A percentile compares a stretch with the other conserved stretches of the same genome.
Evolutionary conservation across 2,797 vertebrate genomes (phyloP).

Genomic region (Xenopus petersii): DNA sequence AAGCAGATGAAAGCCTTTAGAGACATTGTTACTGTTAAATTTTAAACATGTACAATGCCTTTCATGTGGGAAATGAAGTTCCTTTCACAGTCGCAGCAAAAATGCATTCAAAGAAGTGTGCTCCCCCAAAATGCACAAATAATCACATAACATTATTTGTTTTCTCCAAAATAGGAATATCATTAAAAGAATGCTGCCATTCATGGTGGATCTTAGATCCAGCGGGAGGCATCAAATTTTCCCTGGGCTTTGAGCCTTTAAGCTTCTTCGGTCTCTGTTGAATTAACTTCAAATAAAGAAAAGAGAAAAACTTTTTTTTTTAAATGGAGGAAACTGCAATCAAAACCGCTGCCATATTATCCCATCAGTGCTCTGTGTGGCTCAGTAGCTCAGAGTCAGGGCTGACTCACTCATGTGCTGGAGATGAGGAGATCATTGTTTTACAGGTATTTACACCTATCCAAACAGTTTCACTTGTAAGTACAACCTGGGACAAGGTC

Average conservation of each 20-base stretch:
- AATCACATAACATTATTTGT: constrained; percentile 40
- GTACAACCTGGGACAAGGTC: too few species aligned
- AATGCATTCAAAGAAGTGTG: constrained; percentile 21
- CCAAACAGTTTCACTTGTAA: too few species aligned
- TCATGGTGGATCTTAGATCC: constrained; percentile 13
- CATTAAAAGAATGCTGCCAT: constrained; percentile 24
- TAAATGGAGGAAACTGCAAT: too few species aligned
- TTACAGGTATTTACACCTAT: too few species aligned
- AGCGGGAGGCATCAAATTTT: constrained; percentile 26
- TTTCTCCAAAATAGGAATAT: constrained; percentile 22
- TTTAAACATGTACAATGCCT: constrained; percentile 46
- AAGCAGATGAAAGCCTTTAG: constrained; percentile 43
- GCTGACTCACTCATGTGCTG: too few species aligned
- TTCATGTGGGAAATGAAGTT: constrained; percentile 49
- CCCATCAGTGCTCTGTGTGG: background rate
- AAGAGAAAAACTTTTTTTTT: constrained; percentile 15
- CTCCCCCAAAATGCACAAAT: constrained; percentile 22
- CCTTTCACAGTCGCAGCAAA: constrained; percentile 14
- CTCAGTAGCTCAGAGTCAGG: too few species aligned
- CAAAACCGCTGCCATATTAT: too few species aligned
- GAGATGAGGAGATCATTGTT: too few species aligned
- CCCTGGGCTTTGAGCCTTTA: constrained; percentile 25
- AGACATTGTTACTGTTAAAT: constrained; percentile 47
- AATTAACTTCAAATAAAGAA: constrained; percentile 34
- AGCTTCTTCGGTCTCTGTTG: constrained; percentile 6